A percentile compares a stretch with the other conserved stretches of the same genome.
Conservation (phyloP, 2,113 vertebrate species). For the Pholis gunnellus region DNA sequence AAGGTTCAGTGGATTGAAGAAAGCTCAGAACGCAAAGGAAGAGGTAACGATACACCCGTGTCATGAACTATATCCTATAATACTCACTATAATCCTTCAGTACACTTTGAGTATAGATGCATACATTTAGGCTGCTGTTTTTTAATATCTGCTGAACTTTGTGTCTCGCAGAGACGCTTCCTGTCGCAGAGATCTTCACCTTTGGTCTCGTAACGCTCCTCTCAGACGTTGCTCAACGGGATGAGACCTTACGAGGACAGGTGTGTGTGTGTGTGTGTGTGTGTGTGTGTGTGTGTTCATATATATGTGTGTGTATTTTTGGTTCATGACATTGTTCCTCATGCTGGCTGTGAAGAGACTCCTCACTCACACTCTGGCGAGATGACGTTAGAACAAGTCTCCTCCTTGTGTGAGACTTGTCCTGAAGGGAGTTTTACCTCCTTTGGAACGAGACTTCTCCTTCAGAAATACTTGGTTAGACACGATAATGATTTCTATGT, state of each 20-base stretch:
- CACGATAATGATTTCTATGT: too few species aligned
- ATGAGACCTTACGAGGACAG: conserved; percentile 88
- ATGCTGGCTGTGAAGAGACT: background rate
- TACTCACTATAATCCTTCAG: background rate
- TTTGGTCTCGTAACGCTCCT: conserved; percentile 93
- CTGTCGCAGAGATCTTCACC: conserved; percentile 95
- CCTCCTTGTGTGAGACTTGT: too few species aligned
- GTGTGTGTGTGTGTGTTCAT: background rate
- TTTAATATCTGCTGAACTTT: background rate
- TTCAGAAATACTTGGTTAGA: too few species aligned
- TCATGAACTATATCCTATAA: background rate
- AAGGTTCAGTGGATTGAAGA: conserved; percentile 98
- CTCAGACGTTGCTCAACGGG: conserved; percentile 92
- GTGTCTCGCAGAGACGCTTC: conserved; percentile 87
- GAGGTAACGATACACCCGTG: conserved; percentile 79
- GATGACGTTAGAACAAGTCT: too few species aligned
- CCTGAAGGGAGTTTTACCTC: too few species aligned
- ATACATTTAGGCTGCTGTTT: background rate
- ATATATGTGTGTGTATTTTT: background rate
- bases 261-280: conserved; percentile 73
- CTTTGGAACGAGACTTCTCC: too few species aligned
- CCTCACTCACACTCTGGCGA: too few species aligned
- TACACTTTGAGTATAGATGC: background rate
- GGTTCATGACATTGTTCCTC: background rate
- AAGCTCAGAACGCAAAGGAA: conserved; percentile 91